Conservation (phyloP, 2,113 vertebrate genomes). For the Tichodroma muraria region DNA sequence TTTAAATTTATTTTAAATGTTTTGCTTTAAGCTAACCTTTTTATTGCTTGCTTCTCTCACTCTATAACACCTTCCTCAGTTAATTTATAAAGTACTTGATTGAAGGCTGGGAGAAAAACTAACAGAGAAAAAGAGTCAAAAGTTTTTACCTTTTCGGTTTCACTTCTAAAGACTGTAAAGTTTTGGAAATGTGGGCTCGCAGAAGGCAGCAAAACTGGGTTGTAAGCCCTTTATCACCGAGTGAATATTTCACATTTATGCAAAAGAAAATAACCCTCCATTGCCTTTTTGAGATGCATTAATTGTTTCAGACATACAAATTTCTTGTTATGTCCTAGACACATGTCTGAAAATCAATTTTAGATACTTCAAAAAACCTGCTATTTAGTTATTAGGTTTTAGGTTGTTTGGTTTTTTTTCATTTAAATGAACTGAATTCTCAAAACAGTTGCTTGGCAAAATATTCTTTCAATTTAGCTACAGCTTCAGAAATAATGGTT, state of each 20-base stretch:
- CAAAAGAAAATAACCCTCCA: background rate
- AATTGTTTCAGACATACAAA: background rate
- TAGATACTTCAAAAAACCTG: background rate
- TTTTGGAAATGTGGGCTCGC: background rate
- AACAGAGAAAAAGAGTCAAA: background rate
- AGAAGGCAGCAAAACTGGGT: background rate
- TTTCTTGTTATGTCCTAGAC: background rate
- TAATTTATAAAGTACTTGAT: background rate
- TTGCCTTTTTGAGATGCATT: background rate
- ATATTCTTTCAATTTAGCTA: background rate
- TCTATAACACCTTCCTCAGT: background rate
- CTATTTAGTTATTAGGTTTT: background rate
- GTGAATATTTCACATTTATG: background rate
- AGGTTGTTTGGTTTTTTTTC: background rate
- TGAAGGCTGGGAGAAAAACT: background rate
- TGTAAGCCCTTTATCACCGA: background rate
- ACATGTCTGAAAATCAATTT: background rate
- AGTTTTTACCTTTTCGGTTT: background rate
- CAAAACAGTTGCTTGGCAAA: background rate
- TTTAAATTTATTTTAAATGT: background rate
- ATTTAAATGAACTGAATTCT: background rate
- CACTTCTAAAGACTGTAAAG: background rate
- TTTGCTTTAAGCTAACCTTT: background rate
- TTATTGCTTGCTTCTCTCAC: background rate
- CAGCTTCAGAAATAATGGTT: background rate